Conservation (phyloP, 2,797 vertebrate genomes). For the Discoglossus pictus region DNA sequence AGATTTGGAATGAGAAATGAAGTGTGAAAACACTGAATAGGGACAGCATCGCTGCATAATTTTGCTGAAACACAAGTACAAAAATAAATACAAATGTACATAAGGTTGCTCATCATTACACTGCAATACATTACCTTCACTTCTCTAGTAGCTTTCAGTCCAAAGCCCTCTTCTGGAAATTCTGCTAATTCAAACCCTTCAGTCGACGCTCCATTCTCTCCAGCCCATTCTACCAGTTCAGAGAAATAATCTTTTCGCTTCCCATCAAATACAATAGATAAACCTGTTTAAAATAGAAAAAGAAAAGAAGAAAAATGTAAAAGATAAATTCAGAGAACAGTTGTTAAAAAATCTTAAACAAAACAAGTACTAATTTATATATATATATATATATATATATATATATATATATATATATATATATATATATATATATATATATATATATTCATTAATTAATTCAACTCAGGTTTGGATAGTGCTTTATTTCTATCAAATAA, state of each 20-base stretch:
- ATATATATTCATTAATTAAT: no score
- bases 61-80: neutral
- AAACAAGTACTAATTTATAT: no score
- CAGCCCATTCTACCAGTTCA: constrained; percentile 88
- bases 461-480: no score
- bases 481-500: no score
- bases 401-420: no score
- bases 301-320: constrained; percentile 44
- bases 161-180: constrained; percentile 91
- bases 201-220: constrained; percentile 84
- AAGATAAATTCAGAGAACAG: no score
- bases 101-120: constrained; percentile 1
- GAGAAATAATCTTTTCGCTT: constrained; percentile 89
- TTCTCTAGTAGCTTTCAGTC: constrained; percentile 87
- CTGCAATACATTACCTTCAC: constrained; percentile 87
- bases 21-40: no score
- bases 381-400: no score
- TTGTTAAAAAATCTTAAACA: no score
- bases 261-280: constrained; percentile 89
- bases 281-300: constrained; percentile 66
- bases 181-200: constrained; percentile 85
- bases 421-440: no score
- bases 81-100: no score
- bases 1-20: no score
- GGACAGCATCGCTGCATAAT: constrained; percentile 6